A percentile compares a stretch with the other conserved stretches of the same genome.
Conservation (phyloP, 1,140 invertebrate species). For the Dermatophagoides farinae region DNA sequence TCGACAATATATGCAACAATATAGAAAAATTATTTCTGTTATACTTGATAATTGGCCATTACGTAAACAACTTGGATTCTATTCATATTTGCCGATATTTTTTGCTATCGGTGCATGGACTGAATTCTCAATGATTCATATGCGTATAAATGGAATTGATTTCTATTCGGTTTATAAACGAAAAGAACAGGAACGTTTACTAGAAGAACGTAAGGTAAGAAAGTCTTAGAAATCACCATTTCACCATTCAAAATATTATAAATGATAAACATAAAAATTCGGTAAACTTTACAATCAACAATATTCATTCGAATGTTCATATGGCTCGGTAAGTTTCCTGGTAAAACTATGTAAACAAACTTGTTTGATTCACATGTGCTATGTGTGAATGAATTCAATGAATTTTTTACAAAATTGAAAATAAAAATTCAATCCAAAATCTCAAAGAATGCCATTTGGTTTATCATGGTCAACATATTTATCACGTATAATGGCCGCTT, state of each 20-base stretch:
- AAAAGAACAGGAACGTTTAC: neutral
- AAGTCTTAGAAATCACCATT: neutral
- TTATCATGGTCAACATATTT: slow-evolving; percentile 4
- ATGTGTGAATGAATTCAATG: too few species aligned
- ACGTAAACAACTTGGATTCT: slow-evolving; percentile 5
- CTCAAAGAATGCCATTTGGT: neutral
- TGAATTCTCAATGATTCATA: slow-evolving; percentile 6
- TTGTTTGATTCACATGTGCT: too few species aligned
- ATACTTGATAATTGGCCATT: slow-evolving; percentile 6
- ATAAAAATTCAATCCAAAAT: neutral
- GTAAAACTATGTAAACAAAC: too few species aligned
- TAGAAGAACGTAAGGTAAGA: neutral
- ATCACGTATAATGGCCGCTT: neutral
- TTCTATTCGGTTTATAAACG: slow-evolving; percentile 3
- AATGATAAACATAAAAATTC: neutral
- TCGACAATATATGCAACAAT: neutral
- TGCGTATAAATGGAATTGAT: neutral
- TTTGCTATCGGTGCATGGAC: neutral
- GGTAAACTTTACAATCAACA: neutral
- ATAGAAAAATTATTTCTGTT: neutral
- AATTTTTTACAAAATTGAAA: neutral
- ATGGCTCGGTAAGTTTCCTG: too few species aligned
- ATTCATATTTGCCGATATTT: slow-evolving; percentile 8
- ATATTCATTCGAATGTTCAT: neutral
- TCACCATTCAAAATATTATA: neutral